These are phyloP conservation scores for Heteropelma amictum DNA, from an alignment of 2,888 invertebrate species.

Conservation along the genomic window DNA sequence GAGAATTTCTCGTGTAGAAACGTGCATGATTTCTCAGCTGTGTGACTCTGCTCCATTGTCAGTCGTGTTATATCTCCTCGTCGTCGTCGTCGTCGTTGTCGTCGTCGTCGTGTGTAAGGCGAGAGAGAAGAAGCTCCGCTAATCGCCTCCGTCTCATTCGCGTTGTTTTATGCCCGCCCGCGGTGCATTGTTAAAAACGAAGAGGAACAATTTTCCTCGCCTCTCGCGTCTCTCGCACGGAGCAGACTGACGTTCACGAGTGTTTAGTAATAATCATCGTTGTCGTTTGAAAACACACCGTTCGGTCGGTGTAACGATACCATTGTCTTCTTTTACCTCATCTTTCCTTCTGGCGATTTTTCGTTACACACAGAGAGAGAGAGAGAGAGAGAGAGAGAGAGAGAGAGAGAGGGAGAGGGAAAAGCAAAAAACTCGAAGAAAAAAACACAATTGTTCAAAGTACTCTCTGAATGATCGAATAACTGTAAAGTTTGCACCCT, in stretches of 20 bases:
- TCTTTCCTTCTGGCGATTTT: background rate
- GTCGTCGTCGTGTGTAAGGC: no score
- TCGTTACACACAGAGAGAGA: no score
- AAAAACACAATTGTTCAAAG: no score
- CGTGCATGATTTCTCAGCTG: conserved; percentile 7
- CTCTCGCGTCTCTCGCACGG: background rate
- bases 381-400: no score
- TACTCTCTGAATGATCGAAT: no score
- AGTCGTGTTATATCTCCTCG: conserved; percentile 21
- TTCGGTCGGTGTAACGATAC: conserved; percentile 22
- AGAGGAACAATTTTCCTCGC: background rate
- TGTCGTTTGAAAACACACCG: conserved; percentile 20
- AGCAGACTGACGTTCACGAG: background rate
- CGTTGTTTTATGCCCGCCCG: conserved; percentile 10
- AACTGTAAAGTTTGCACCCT: no score
- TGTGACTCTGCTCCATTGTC: conserved; percentile 48
- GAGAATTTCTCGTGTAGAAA: background rate
- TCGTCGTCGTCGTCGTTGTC: no score
- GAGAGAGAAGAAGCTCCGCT: conserved; percentile 34
- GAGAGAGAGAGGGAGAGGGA: no score
- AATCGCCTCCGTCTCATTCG: conserved; percentile 39
- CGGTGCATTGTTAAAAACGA: conserved; percentile 30
- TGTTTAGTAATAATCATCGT: conserved; percentile 37
- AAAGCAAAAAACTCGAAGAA: no score
- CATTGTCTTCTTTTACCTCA: background rate